Percentiles rank a stretch among this genome's conserved stretches.
Evolutionary conservation across 2,888 invertebrate species (phyloP).

Genomic region (Lymantria monacha): DNA sequence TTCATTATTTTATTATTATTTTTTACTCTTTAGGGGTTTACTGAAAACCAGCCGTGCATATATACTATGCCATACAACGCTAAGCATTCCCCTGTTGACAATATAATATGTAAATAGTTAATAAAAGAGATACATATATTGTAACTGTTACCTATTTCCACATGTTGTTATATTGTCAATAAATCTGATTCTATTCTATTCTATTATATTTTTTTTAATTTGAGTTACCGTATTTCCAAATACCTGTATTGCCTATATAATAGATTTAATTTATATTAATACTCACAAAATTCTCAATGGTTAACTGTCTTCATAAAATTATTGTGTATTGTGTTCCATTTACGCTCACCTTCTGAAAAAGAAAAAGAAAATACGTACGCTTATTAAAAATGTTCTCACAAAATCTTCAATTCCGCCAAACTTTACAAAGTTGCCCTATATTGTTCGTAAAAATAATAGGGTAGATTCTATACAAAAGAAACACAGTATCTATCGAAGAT

Average conservation of each 20-base stretch:
- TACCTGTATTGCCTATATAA: not conserved
- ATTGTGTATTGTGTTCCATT: constrained; percentile 19
- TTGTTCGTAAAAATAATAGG: constrained; percentile 52
- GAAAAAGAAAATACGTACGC: constrained; percentile 50
- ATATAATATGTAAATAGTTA: too few species aligned
- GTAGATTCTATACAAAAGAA: constrained; percentile 40
- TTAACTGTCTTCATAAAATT: constrained; percentile 24
- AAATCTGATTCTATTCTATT: too few species aligned
- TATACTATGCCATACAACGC: too few species aligned
- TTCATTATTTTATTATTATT: too few species aligned
- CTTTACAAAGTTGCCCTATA: constrained; percentile 36
- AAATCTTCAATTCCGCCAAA: constrained; percentile 35
- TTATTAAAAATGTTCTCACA: constrained; percentile 55
- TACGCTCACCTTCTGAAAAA: constrained; percentile 79
- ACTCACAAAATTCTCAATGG: constrained; percentile 15
- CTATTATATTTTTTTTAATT: too few species aligned
- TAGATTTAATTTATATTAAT: not conserved
- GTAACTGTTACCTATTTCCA: too few species aligned
- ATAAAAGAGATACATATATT: too few species aligned
- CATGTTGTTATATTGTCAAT: too few species aligned
- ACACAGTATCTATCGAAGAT: constrained; percentile 48
- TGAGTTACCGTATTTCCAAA: not conserved
- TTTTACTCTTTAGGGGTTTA: too few species aligned
- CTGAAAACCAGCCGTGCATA: too few species aligned
- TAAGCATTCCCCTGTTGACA: too few species aligned